Conservation (phyloP, 2,113 vertebrate genomes). For the Pelusios castaneus region DNA sequence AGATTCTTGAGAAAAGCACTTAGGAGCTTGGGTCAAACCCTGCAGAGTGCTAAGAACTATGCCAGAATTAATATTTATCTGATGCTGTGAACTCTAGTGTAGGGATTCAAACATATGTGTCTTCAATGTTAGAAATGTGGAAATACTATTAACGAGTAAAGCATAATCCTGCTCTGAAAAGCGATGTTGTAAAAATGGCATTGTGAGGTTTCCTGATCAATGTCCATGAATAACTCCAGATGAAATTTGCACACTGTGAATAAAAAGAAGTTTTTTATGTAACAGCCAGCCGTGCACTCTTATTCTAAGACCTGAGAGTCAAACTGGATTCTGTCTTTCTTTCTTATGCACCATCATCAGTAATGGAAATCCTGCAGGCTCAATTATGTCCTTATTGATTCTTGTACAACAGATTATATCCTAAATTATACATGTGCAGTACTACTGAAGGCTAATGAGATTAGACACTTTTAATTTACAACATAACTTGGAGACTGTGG, state of each 20-base stretch:
- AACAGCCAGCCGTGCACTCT: neutral
- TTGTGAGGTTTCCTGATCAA: neutral
- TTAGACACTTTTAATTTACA: neutral
- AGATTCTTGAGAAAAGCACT: neutral
- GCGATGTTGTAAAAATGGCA: slow-evolving; percentile 21
- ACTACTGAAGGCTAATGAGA: neutral
- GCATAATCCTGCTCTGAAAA: slow-evolving; percentile 5
- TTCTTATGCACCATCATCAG: neutral
- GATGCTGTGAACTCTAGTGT: neutral
- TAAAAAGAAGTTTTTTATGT: neutral
- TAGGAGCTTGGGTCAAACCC: too few relatives aligned
- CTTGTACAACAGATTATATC: neutral
- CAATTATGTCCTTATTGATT: neutral
- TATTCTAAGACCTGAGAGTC: neutral
- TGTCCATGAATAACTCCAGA: neutral
- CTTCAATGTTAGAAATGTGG: slow-evolving; percentile 12
- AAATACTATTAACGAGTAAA: slow-evolving; percentile 30
- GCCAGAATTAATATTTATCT: neutral
- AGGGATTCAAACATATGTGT: neutral
- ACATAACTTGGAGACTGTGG: neutral
- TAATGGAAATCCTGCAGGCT: neutral
- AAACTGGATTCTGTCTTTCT: neutral
- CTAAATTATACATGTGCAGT: neutral
- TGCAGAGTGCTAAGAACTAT: neutral
- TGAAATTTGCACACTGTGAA: neutral